Evolutionary conservation across 2,888 invertebrate genomes (phyloP).

Genomic region (Cryptus viduatorius): DNA sequence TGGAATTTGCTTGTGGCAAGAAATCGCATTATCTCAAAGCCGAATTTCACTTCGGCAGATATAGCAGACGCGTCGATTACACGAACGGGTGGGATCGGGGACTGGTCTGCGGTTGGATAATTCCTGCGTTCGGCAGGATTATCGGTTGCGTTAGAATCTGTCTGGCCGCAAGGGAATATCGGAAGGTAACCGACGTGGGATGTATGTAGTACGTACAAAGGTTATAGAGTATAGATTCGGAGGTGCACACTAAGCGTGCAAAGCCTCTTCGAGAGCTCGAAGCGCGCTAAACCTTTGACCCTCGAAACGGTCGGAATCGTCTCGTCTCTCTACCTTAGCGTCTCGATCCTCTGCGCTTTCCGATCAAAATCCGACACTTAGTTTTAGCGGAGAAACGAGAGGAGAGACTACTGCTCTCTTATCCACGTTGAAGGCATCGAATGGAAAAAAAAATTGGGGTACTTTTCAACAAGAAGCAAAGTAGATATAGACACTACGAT

Average conservation of each 20-base stretch:
- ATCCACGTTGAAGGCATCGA: background rate
- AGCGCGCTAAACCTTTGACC: constrained; percentile 15
- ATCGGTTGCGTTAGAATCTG: constrained; percentile 25
- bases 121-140: constrained; percentile 34
- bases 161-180: constrained; percentile 2
- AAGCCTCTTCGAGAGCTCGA: background rate
- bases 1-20: constrained; percentile 23
- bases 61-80: constrained; percentile 14
- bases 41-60: constrained; percentile 39
- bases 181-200: constrained; percentile 13
- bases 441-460: constrained; percentile 15
- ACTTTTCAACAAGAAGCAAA: constrained; percentile 21
- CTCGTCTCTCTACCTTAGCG: constrained; percentile 20
- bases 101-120: constrained; percentile 44
- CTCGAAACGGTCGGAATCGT: constrained; percentile 14
- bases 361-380: constrained; percentile 26
- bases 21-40: constrained; percentile 38
- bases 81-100: background rate
- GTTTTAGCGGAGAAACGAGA: constrained; percentile 19
- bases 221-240: background rate
- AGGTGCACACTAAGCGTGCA: background rate
- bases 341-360: constrained; percentile 9
- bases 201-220: background rate
- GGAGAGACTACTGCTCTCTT: background rate
- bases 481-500: background rate